Evolutionary conservation across 2,888 invertebrate genomes (phyloP), one percentile per base, ranked within the genome.

Genomic region (Thecophora atra): DNA sequence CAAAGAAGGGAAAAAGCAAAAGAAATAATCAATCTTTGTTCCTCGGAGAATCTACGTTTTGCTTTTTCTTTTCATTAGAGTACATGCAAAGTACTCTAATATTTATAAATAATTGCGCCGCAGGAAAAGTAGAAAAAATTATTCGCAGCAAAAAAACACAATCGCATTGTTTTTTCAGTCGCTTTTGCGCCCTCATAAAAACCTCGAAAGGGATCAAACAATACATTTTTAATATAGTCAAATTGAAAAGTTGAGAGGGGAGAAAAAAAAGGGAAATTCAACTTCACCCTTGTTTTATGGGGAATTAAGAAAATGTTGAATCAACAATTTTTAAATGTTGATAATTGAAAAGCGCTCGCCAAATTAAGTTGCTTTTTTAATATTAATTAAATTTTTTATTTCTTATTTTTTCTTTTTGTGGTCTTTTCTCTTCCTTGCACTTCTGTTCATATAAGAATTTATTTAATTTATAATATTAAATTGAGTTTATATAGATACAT

Each of bases 161-260:
- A 4, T 21, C 42, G 64, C 13, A 64, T 64, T 64, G 64, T 64
- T 44, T 64, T n/a, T 64, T 19, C 5, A 47, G 37, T 47, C 47
- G 42, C 64, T 42, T 19, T 63, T 42, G 28, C 28, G 21, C 37
- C 21, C 24, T 47, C 24, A 19, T 47, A 15, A 19, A 42, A 42
- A n/a, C 26, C 21, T n/a, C n/a, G n/a, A 37, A 30, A 37, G 51
- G 21, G 21, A 26, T 37, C 37, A 70, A 58, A 65, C 77, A 80
- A 80, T 81, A 80, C 78, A 81, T 81, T 81, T 81, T 81, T 81
- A 81, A 81, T 81, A 78, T 77, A 76, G 37, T 81, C 81, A 81
- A 28, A 81, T 81, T 81, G 81, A 81, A 81, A 81, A 81, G 52
- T 7, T n/a, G 30, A 30, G 37, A 19, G 26, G 21, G 56, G 56